Evolutionary conservation across 2,113 vertebrate genomes (phyloP), one percentile per base, ranked within the genome.

Genomic region (Atlantisia rogersi): DNA sequence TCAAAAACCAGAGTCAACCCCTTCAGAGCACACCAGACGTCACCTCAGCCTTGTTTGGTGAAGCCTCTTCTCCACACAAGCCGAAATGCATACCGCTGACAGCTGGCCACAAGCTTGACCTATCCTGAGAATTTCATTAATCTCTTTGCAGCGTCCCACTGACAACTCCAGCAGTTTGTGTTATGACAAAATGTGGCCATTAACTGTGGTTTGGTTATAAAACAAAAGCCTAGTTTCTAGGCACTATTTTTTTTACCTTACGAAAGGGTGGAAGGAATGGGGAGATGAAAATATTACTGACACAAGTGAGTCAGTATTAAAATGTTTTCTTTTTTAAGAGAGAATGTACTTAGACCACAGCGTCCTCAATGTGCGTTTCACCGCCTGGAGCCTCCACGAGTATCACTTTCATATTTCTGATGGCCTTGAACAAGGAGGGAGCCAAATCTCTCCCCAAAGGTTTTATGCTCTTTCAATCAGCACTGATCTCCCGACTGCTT

Each of bases 271-370:
- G 74, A 91, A 90, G 84, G 83, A 94, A 93, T 68, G 73, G 70
- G 40, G 50, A 95, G 82, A 90, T 88, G 79, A 95, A 95, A 89
- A 93, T 77, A 92, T 84, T 91, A 55, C 78, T 55, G 92, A 89
- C 88, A 94, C 20, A 64, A 95, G 59, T 81, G 82, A 96, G 84
- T 92, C 91, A 95, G 83, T 94, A 95, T 85, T 90, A 91, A 84
- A 94, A 94, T 93, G 59, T 90, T 95, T 90, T 96, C n/a, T 67
- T 80, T 93, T 86, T 68, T 59, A 82, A 90, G 68, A 85, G 90
- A 88, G 71, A 95, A 88, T 46, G 52, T 78, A 59, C 52, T 78
- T 64, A 87, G 67, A 88, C 71, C 58, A 88, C 78, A 80, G 13
- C 39, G 65, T 71, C 82, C 56, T 85, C 70, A 60, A 55, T 35